Conservation (phyloP, 2,888 invertebrate genomes). For the Ceramica pisi region DNA sequence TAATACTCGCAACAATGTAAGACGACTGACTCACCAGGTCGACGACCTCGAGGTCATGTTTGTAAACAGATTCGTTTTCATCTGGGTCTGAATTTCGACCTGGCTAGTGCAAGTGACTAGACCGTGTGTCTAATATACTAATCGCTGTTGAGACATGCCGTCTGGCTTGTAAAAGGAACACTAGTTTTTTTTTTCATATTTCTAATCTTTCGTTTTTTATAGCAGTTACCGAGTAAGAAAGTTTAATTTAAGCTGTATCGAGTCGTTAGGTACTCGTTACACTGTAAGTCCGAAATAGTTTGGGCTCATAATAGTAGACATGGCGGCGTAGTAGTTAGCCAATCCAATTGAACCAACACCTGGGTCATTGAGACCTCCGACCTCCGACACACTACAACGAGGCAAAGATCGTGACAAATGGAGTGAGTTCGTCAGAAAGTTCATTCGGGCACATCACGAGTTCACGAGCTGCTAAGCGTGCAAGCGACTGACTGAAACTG, state of each 20-base stretch:
- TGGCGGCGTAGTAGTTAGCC: no score
- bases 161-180: neutral
- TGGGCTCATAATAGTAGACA: no score
- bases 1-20: conserved; percentile 36
- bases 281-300: no score
- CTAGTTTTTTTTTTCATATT: neutral
- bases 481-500: no score
- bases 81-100: conserved; percentile 51
- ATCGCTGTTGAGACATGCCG: conserved; percentile 36
- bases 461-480: no score
- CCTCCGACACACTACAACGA: no score
- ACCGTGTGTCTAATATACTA: conserved; percentile 43
- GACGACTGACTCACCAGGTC: conserved; percentile 61
- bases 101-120: conserved; percentile 25
- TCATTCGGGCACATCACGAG: no score
- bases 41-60: conserved; percentile 60
- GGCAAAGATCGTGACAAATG: no score
- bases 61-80: conserved; percentile 59
- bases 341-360: no score
- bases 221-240: neutral
- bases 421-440: no score
- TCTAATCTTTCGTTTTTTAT: neutral
- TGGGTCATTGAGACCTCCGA: no score
- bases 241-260: neutral
- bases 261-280: neutral